These are phyloP conservation scores for Mizuhopecten yessoensis DNA, from an alignment of 1,140 invertebrate genomes.

Conservation along the genomic window DNA sequence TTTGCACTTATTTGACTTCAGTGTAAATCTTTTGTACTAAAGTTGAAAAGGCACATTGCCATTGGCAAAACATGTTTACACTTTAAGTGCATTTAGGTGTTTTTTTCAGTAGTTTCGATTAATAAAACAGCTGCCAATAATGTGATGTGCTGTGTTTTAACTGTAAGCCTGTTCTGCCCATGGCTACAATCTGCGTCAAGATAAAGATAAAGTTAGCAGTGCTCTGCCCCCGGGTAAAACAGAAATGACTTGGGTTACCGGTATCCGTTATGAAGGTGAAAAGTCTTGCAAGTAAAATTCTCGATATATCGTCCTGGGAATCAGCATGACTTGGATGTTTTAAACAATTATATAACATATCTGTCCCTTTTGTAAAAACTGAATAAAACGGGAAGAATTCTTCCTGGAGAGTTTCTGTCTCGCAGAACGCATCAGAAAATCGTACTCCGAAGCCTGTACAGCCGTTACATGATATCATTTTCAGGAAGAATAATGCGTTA, in stretches of 20 bases:
- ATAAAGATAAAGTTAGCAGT: no score
- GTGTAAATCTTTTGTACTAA: no score
- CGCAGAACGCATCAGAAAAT: background rate
- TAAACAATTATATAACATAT: background rate
- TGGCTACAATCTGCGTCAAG: no score
- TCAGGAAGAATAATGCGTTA: background rate
- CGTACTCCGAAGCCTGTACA: background rate
- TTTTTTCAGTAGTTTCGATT: no score
- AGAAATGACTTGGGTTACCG: background rate
- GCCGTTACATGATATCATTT: background rate
- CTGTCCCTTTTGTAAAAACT: background rate
- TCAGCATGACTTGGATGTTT: background rate
- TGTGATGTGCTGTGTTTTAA: no score
- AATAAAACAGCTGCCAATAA: no score
- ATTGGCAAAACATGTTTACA: no score
- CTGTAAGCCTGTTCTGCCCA: no score
- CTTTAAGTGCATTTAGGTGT: no score
- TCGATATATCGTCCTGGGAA: background rate
- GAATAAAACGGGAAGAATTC: background rate
- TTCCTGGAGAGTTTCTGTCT: background rate
- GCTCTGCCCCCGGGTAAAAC: no score
- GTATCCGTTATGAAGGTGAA: background rate
- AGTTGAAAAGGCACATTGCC: no score
- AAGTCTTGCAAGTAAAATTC: background rate
- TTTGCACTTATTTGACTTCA: no score